A percentile compares a stretch with the other conserved stretches of the same genome.
Conservation (phyloP, 1,140 invertebrate genomes). For the Formica exsecta region DNA sequence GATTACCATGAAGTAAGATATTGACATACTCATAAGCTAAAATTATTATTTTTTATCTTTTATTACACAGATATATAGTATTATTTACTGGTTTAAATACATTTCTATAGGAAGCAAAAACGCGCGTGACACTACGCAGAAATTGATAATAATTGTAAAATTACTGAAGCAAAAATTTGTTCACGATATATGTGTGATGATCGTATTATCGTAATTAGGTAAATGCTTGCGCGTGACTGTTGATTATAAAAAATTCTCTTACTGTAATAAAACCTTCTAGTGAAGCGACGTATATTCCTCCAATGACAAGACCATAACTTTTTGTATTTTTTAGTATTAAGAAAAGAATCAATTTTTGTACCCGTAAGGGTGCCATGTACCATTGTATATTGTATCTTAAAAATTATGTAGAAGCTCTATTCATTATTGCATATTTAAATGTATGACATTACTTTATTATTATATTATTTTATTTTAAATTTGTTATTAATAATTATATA, state of each 20-base stretch:
- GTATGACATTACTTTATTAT: background rate
- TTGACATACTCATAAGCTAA: constrained; percentile 31
- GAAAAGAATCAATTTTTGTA: constrained; percentile 53
- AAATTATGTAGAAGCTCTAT: background rate
- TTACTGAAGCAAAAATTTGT: background rate
- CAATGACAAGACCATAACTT: background rate
- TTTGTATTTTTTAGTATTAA: constrained; percentile 28
- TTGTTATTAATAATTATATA: background rate
- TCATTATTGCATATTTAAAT: constrained; percentile 17
- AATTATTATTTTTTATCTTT: constrained; percentile 14
- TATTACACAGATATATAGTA: background rate
- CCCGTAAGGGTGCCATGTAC: background rate
- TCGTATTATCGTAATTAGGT: background rate
- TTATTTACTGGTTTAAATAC: background rate
- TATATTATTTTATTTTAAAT: background rate
- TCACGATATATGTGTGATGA: too few species aligned
- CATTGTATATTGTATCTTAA: constrained; percentile 34
- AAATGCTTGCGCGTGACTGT: background rate
- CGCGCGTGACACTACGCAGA: background rate
- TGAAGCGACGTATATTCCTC: constrained; percentile 32
- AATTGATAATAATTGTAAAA: background rate
- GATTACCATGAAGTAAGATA: constrained; percentile 53
- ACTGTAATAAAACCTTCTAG: constrained; percentile 41
- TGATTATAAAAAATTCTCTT: constrained; percentile 1
- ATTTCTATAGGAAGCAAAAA: background rate